Percentiles rank a stretch among this genome's conserved stretches.
phyloP scores from a whole-genome alignment of 2,797 vertebrate species.

The Gambelia wislizenii region DNA sequence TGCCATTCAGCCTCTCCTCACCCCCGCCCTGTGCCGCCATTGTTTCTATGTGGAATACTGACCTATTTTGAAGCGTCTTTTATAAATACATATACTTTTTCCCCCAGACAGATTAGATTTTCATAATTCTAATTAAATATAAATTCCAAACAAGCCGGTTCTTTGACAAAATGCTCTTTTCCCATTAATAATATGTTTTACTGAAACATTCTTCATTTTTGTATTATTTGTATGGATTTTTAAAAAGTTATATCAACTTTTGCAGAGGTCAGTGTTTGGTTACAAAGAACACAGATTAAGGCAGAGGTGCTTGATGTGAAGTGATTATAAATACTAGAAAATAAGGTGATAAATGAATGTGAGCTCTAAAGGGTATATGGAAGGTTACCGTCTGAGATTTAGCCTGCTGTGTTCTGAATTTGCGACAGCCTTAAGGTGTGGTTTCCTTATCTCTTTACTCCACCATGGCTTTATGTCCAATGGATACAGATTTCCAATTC shows the following conservation, averaged over 20 bases:
- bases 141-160: slow-evolving; percentile 52
- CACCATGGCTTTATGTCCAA: slow-evolving; percentile 7
- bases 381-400: not conserved
- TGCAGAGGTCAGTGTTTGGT: slow-evolving; percentile 50
- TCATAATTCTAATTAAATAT: slow-evolving; percentile 43
- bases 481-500: slow-evolving; percentile 29
- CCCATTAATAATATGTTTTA: slow-evolving; percentile 48
- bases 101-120: slow-evolving; percentile 28
- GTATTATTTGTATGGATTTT: slow-evolving; percentile 63
- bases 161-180: slow-evolving; percentile 24
- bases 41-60: not conserved
- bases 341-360: slow-evolving; percentile 28
- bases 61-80: slow-evolving; percentile 25
- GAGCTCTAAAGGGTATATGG: not conserved
- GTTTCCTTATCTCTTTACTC: slow-evolving; percentile 28
- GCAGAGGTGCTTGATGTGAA: slow-evolving; percentile 30
- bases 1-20: too few species aligned
- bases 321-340: slow-evolving; percentile 40
- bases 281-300: slow-evolving; percentile 50
- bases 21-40: too few species aligned
- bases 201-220: slow-evolving; percentile 52
- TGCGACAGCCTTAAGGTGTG: not conserved
- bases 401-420: slow-evolving; percentile 1
- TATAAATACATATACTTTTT: not conserved
- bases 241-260: slow-evolving; percentile 61